Percentiles rank a stretch among this genome's conserved stretches.
Evolutionary conservation across 2,888 invertebrate genomes (phyloP).

Genomic region (Agonopterix arenella): DNA sequence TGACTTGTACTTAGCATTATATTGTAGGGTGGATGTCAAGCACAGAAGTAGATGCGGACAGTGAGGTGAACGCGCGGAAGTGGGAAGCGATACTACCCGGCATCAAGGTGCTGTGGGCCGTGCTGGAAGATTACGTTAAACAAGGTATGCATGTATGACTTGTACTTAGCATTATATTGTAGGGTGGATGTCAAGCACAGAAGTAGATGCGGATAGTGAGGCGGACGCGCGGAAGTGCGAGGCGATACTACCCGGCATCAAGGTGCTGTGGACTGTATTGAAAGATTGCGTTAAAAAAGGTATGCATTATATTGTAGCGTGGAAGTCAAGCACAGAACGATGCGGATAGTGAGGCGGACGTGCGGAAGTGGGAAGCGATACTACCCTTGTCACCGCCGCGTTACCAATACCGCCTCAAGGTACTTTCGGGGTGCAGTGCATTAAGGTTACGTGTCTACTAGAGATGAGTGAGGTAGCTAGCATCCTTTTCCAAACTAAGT

Average conservation of each 20-base stretch:
- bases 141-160: conserved; percentile 74
- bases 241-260: conserved; percentile 79
- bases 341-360: too few relatives aligned
- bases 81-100: too few relatives aligned
- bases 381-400: too few relatives aligned
- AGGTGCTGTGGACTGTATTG: conserved; percentile 85
- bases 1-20: too few relatives aligned
- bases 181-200: conserved; percentile 48
- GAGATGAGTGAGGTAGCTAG: too few relatives aligned
- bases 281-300: conserved; percentile 85
- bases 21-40: too few relatives aligned
- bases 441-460: conserved; percentile 79
- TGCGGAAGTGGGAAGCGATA: too few relatives aligned
- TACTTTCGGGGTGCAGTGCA: conserved; percentile 83
- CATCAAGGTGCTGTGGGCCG: conserved; percentile 85
- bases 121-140: conserved; percentile 85
- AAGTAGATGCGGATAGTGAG: conserved; percentile 63
- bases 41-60: too few relatives aligned
- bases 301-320: conserved; percentile 40
- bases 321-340: conserved; percentile 44
- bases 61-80: too few relatives aligned
- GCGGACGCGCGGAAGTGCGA: conserved; percentile 68
- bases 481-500: too few relatives aligned
- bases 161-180: too few relatives aligned
- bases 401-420: conserved; percentile 76